Conservation (phyloP, 2,888 invertebrate species). For the Macaria notata region DNA sequence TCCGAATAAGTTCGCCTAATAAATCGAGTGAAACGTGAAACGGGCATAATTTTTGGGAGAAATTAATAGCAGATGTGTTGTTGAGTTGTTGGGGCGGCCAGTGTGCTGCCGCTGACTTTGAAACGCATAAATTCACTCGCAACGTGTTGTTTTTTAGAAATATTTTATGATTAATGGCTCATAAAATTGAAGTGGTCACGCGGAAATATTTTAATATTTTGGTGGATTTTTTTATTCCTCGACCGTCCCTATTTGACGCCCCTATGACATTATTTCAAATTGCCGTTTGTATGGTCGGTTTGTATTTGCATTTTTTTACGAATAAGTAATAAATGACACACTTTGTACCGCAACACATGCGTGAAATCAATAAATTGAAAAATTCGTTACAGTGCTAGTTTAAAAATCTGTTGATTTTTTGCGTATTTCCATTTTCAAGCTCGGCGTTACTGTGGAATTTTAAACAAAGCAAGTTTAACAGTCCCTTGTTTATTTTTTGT, state of each 20-base stretch:
- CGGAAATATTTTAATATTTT: conserved; percentile 62
- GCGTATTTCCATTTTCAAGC: conserved; percentile 17
- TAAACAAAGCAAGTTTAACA: conserved; percentile 30
- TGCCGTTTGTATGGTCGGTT: conserved; percentile 11
- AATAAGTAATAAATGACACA: conserved; percentile 22
- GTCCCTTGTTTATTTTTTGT: conserved; percentile 34
- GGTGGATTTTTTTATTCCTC: conserved; percentile 36
- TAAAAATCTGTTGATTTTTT: neutral
- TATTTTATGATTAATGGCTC: conserved; percentile 74
- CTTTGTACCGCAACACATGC: conserved; percentile 12
- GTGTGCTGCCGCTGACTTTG: conserved; percentile 64
- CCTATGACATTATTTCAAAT: conserved; percentile 30
- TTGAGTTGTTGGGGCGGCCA: conserved; percentile 58
- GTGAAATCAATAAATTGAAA: conserved; percentile 8
- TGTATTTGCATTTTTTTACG: conserved; percentile 25
- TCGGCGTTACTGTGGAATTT: conserved; percentile 22
- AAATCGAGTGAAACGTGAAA: conserved; percentile 71
- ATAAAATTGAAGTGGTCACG: conserved; percentile 69
- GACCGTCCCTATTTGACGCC: conserved; percentile 25
- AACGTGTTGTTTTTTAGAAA: conserved; percentile 66
- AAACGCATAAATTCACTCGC: conserved; percentile 77
- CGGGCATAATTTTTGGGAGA: conserved; percentile 68
- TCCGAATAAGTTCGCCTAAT: conserved; percentile 76
- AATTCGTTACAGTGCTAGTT: neutral
- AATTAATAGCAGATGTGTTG: conserved; percentile 81